These are phyloP conservation scores for Ciconia maguari DNA, from an alignment of 2,113 vertebrate genomes.

Conservation along the genomic window DNA sequence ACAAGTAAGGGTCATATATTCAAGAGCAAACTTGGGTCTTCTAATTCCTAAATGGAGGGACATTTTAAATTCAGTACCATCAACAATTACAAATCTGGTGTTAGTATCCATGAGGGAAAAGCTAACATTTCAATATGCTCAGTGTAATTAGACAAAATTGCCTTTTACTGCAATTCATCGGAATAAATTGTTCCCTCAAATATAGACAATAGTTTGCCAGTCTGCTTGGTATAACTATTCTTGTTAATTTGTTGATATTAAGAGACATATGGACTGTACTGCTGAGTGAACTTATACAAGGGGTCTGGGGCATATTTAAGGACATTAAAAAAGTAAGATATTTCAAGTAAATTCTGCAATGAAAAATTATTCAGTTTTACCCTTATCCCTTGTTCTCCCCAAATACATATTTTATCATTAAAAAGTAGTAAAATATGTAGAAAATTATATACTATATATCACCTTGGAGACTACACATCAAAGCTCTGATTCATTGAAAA, in stretches of 20 bases:
- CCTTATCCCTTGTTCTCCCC: background rate
- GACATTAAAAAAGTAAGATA: background rate
- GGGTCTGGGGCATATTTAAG: background rate
- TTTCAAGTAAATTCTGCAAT: background rate
- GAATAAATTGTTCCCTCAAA: conserved; percentile 42
- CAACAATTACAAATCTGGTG: conserved; percentile 7
- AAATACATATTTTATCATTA: background rate
- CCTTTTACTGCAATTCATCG: conserved; percentile 33
- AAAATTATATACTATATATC: background rate
- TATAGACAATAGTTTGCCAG: background rate
- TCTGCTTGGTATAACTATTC: background rate
- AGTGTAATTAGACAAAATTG: conserved; percentile 59
- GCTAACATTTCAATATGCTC: conserved; percentile 47
- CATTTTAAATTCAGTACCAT: conserved; percentile 25
- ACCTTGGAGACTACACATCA: background rate
- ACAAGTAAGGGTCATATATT: background rate
- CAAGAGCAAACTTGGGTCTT: background rate
- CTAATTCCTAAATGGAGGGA: background rate
- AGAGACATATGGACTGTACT: conserved; percentile 7
- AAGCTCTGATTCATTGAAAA: background rate
- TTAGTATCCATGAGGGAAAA: conserved; percentile 23
- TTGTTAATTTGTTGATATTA: conserved; percentile 42
- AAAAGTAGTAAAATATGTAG: background rate
- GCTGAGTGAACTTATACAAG: background rate
- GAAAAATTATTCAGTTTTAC: background rate